Conservation (phyloP, 2,113 vertebrate species). For the Cyanoramphus novaezelandiae region DNA sequence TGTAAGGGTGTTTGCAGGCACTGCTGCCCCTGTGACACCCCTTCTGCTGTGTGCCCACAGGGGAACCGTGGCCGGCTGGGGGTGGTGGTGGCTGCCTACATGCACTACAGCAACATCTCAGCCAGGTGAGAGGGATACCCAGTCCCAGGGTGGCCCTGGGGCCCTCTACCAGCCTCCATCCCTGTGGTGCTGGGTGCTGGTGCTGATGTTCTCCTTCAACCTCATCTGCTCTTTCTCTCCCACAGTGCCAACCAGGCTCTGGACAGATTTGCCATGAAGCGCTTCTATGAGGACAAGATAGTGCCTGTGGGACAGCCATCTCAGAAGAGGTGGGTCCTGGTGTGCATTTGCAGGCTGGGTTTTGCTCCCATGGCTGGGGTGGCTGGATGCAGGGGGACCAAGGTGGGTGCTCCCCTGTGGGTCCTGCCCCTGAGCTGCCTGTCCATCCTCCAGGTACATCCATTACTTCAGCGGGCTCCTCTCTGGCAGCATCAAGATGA, state of each 20-base stretch:
- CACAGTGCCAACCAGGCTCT: conserved; percentile 92
- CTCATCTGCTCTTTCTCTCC: neutral
- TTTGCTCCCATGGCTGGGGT: neutral
- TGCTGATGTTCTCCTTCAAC: neutral
- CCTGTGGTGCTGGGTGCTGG: neutral
- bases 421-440: neutral
- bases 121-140: conserved; percentile 82
- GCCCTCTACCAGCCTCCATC: neutral
- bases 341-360: accelerated
- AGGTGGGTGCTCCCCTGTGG: neutral
- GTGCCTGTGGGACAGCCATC: conserved; percentile 94
- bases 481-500: conserved; percentile 96
- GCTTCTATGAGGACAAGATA: conserved; percentile 98
- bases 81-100: conserved; percentile 95
- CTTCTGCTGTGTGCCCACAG: conserved; percentile 71
- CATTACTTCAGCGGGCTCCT: conserved; percentile 97
- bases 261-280: conserved; percentile 98
- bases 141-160: neutral
- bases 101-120: conserved; percentile 99
- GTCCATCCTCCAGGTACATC: conserved; percentile 82
- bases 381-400: neutral
- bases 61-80: conserved; percentile 93
- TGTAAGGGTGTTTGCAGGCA: neutral
- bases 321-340: conserved; percentile 88
- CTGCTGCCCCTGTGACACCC: neutral